A percentile compares a stretch with the other conserved stretches of the same genome.
Evolutionary conservation across 1,140 invertebrate genomes (phyloP).

Genomic region (Megalopta genalis): DNA sequence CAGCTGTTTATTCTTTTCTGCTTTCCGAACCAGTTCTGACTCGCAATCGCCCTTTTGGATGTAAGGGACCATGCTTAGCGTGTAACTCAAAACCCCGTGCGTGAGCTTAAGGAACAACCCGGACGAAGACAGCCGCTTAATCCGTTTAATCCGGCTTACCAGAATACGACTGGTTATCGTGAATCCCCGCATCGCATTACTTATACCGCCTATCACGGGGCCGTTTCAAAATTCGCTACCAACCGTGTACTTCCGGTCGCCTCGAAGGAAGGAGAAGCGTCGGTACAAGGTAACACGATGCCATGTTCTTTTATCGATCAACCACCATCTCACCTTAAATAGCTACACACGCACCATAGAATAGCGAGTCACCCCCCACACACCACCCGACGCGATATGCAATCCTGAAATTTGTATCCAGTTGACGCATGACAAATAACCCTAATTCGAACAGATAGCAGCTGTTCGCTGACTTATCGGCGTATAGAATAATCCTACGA

Average conservation of each 20-base stretch:
- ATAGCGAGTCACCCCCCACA: neutral
- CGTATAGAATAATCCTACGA: conserved; percentile 1
- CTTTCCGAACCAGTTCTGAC: conserved; percentile 30
- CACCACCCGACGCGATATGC: neutral
- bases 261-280: conserved; percentile 10
- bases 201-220: conserved; percentile 57
- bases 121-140: conserved; percentile 65
- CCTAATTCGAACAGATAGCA: neutral
- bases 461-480: neutral
- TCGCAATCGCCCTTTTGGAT: conserved; percentile 32
- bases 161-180: conserved; percentile 66
- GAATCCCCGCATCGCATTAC: conserved; percentile 56
- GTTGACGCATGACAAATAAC: neutral
- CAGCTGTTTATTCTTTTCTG: conserved; percentile 32
- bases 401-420: conserved; percentile 13
- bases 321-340: conserved; percentile 18
- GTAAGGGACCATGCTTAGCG: conserved; percentile 50
- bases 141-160: conserved; percentile 65
- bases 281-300: conserved; percentile 43
- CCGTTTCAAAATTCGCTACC: conserved; percentile 59
- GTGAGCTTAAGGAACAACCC: conserved; percentile 58
- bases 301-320: conserved; percentile 46
- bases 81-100: conserved; percentile 60
- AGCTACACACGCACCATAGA: conserved; percentile 32
- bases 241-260: conserved; percentile 43